These are phyloP conservation scores for Abrostola tripartita DNA, from an alignment of 2,888 invertebrate genomes.

Conservation along the genomic window DNA sequence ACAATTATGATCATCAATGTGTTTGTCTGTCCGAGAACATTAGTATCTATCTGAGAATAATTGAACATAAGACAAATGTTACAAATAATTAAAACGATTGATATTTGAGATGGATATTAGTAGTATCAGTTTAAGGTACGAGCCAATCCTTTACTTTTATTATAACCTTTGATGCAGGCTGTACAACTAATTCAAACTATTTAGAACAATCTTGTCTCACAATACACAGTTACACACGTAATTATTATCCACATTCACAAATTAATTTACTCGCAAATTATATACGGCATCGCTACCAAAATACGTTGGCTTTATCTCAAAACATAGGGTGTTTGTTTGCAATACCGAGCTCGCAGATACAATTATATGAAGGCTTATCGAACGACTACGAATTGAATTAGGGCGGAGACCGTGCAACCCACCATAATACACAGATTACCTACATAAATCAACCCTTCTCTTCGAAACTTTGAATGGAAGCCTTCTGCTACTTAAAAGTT, in stretches of 20 bases:
- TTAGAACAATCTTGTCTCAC: not conserved
- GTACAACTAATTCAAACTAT: not conserved
- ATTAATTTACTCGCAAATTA: conserved; percentile 35
- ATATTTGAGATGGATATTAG: no score
- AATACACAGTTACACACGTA: conserved; percentile 1
- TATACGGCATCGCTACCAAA: conserved; percentile 9
- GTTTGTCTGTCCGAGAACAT: no score
- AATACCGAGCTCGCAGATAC: conserved; percentile 38
- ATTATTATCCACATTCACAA: conserved; percentile 10
- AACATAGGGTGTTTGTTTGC: conserved; percentile 39
- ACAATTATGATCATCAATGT: not conserved
- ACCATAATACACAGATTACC: conserved; percentile 66
- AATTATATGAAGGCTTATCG: conserved; percentile 54
- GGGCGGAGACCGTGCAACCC: conserved; percentile 55
- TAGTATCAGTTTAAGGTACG: no score
- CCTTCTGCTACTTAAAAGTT: conserved; percentile 54
- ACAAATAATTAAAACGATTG: no score
- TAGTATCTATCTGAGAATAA: no score
- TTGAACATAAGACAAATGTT: no score
- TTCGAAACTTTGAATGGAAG: conserved; percentile 59
- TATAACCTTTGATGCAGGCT: no score
- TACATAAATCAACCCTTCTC: conserved; percentile 67
- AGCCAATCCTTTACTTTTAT: no score
- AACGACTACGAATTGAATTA: conserved; percentile 55
- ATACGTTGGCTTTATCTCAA: conserved; percentile 28